A percentile compares a stretch with the other conserved stretches of the same genome.
Evolutionary conservation across 2,113 vertebrate genomes (phyloP).

Genomic region (Austrofundulus limnaeus): DNA sequence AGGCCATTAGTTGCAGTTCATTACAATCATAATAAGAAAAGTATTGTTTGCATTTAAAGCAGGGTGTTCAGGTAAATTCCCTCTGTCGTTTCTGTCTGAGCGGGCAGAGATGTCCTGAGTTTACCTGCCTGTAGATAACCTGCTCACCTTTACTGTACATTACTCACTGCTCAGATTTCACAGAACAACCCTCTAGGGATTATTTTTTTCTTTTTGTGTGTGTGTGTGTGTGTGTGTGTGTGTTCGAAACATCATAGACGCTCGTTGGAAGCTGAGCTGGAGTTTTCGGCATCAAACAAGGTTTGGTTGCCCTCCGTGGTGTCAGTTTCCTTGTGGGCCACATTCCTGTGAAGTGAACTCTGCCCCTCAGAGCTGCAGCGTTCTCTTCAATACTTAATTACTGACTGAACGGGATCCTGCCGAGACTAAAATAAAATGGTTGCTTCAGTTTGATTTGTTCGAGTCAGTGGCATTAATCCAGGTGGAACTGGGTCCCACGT

Average conservation of each 20-base stretch:
- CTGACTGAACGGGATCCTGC: not conserved
- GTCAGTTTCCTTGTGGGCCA: slow-evolving; percentile 11
- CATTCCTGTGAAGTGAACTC: slow-evolving; percentile 12
- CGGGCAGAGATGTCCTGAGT: too few species aligned
- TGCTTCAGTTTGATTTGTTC: not conserved
- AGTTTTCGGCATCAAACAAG: slow-evolving; percentile 31
- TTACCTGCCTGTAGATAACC: slow-evolving; percentile 3
- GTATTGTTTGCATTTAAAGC: not conserved
- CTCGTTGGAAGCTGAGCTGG: slow-evolving; percentile 37
- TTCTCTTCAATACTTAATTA: slow-evolving; percentile 5
- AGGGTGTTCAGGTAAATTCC: not conserved
- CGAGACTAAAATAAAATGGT: not conserved
- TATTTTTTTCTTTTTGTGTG: too few species aligned
- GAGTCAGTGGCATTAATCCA: too few species aligned
- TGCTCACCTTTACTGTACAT: slow-evolving; percentile 21
- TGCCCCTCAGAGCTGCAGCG: not conserved
- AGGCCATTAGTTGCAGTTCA: too few species aligned
- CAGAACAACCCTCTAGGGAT: slow-evolving; percentile 15
- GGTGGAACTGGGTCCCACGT: too few species aligned
- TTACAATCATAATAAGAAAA: not conserved
- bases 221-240: too few species aligned
- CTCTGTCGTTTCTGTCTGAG: too few species aligned
- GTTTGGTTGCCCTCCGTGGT: slow-evolving; percentile 39
- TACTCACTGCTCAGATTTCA: slow-evolving; percentile 50
- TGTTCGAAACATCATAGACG: slow-evolving; percentile 36